Base-by-base conservation (phyloP, 2,888 invertebrate species). In the Microplitis manilae region DNA sequence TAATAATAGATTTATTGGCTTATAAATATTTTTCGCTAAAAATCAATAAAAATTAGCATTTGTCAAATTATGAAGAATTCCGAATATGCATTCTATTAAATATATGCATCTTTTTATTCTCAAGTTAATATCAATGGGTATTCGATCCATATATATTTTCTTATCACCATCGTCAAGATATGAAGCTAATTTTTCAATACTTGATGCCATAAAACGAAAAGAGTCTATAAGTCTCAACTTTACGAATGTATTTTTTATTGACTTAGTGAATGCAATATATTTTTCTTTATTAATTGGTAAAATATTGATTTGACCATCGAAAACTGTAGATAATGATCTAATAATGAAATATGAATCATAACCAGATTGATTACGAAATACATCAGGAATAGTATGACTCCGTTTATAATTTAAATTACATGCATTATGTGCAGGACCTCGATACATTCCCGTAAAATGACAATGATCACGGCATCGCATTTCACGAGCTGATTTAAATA, bases 281-380 rank as follows among this genome's bases (percentile, higher is more conserved):
- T 6, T n/a, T 62, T 62, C n/a, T 15, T 62, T n/a, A n/a, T 62
- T n/a, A 6, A 62, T n/a, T 2, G n/a, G n/a, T 62, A 62, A 62
- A 5, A 62, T 6, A n/a, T n/a, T 62, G 6, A 62, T 62, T 62
- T 2, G 4, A 39, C 83, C 84, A 5, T 78, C n/a, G 30, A 84
- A 81, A 39, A 65, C 13, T 9, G 74, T 77, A 15, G 78, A 80
- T 20, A 85, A 77, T 72, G 73, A 75, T 69, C 78, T 80, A 41
- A 85, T 83, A 6, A 84, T 74, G 69, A 84, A 84, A 73, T 85
- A 83, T 7, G 81, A 75, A 75, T 86, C 85, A 77, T 84, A 84
- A n/a, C 82, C 84, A 2, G 80, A 80, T n/a, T 84, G 72, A 79
- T 86, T 84, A 73, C 86, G 85, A 77, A 85, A 85, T 0, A 86